Percentiles rank a stretch among this genome's conserved stretches.
Evolutionary conservation across 2,797 vertebrate genomes (phyloP).

Genomic region (Esox masquinongy): DNA sequence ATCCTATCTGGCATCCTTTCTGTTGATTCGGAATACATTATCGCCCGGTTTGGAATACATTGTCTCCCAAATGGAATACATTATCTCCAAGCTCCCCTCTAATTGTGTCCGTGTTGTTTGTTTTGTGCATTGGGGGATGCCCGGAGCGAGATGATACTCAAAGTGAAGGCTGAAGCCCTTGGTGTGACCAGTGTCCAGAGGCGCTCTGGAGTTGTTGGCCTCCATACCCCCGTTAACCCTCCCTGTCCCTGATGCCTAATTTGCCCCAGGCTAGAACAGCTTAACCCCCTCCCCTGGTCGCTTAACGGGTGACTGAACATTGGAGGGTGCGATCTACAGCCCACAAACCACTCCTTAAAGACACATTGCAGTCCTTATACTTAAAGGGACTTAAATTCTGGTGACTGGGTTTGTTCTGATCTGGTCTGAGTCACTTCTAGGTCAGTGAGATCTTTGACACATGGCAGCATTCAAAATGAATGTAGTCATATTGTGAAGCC

Average conservation of each 20-base stretch:
- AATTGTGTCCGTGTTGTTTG: conserved; percentile 10
- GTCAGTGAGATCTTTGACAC: neutral
- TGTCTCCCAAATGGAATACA: neutral
- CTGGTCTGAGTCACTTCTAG: neutral
- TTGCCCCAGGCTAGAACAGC: conserved; percentile 73
- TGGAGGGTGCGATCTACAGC: conserved; percentile 32
- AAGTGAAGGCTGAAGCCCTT: conserved; percentile 69
- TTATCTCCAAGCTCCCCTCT: neutral
- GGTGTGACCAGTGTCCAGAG: conserved; percentile 66
- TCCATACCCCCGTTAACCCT: conserved; percentile 43
- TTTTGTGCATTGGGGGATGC: conserved; percentile 12
- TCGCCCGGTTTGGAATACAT: neutral
- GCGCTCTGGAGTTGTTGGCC: conserved; percentile 62
- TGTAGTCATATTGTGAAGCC: too few relatives aligned
- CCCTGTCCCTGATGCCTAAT: conserved; percentile 68
- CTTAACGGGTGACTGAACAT: conserved; percentile 61
- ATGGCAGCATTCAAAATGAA: neutral
- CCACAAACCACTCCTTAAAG: conserved; percentile 15
- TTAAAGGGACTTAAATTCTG: neutral
- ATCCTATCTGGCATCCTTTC: neutral
- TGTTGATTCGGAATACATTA: neutral
- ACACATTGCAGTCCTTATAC: neutral
- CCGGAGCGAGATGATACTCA: conserved; percentile 59
- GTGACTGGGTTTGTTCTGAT: neutral
- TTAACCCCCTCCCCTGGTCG: conserved; percentile 68